Evolutionary conservation across 35 echinoderm and acorn worm genomes (phyloP).

Genomic region (Lytechinus pictus): DNA sequence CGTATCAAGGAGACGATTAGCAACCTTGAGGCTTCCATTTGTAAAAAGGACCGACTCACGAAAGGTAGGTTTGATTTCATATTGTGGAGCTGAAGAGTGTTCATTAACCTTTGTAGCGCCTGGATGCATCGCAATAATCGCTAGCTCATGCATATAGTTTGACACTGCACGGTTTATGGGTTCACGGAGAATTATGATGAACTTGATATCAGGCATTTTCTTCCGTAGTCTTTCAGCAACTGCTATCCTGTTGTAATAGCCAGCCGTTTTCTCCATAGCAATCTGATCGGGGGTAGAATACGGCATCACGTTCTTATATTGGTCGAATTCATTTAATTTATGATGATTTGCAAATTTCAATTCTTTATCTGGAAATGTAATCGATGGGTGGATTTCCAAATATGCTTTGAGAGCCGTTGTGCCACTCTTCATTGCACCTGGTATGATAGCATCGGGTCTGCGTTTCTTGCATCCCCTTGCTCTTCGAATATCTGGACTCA

Average conservation of each 20-base stretch:
- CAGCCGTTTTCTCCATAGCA: constrained; percentile 7
- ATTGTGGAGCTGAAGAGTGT: background rate
- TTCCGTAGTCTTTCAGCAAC: background rate
- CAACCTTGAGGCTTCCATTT: constrained; percentile 48
- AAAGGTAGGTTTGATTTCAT: constrained; percentile 61
- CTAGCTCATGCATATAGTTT: constrained; percentile 23
- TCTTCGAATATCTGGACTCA: background rate
- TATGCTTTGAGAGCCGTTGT: constrained; percentile 68
- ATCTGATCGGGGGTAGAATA: background rate
- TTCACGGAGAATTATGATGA: constrained; percentile 38
- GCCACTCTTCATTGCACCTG: constrained; percentile 69
- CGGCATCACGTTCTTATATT: constrained; percentile 35
- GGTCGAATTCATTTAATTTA: background rate
- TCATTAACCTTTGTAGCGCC: background rate
- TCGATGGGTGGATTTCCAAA: constrained; percentile 60
- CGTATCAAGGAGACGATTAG: constrained; percentile 56
- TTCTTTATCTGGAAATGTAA: constrained; percentile 50
- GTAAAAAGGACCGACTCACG: constrained; percentile 65
- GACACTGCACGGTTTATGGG: constrained; percentile 38
- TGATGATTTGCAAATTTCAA: constrained; percentile 36
- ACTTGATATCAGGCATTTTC: background rate
- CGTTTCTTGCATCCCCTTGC: constrained; percentile 49
- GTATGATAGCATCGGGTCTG: constrained; percentile 62
- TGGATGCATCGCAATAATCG: background rate
- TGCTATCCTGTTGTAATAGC: background rate